Evolutionary conservation across 2,797 vertebrate genomes (phyloP).

Genomic region (Poecile montanus): DNA sequence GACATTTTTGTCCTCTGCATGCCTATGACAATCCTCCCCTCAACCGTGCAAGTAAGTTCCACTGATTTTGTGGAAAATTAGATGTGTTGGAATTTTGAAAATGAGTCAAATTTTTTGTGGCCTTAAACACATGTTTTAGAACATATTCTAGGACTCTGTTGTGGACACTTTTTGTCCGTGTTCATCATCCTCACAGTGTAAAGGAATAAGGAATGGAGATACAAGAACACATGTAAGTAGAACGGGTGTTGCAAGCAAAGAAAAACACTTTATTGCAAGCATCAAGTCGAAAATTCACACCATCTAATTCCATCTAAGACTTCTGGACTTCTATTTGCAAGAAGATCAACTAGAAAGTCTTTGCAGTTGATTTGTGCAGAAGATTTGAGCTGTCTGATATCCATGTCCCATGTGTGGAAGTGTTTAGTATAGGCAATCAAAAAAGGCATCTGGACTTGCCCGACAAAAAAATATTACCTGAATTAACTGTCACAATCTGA

Average conservation of each 20-base stretch:
- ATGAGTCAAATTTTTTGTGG: not conserved
- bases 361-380: not conserved
- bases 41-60: not conserved
- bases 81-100: not conserved
- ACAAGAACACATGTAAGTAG: not conserved
- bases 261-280: not conserved
- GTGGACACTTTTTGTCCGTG: not conserved
- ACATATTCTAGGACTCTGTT: not conserved
- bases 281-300: not conserved
- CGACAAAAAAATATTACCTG: not conserved
- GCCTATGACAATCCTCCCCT: not conserved
- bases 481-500: not conserved
- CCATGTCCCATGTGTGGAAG: not conserved
- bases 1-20: not conserved
- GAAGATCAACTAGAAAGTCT: not conserved
- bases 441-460: not conserved
- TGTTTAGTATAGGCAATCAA: not conserved
- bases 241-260: not conserved
- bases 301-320: not conserved
- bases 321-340: not conserved
- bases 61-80: not conserved
- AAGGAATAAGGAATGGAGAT: not conserved
- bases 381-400: not conserved
- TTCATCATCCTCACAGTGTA: not conserved
- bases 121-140: not conserved